Evolutionary conservation across 2,113 vertebrate species (phyloP).

Genomic region (Oreochromis tanganicae): DNA sequence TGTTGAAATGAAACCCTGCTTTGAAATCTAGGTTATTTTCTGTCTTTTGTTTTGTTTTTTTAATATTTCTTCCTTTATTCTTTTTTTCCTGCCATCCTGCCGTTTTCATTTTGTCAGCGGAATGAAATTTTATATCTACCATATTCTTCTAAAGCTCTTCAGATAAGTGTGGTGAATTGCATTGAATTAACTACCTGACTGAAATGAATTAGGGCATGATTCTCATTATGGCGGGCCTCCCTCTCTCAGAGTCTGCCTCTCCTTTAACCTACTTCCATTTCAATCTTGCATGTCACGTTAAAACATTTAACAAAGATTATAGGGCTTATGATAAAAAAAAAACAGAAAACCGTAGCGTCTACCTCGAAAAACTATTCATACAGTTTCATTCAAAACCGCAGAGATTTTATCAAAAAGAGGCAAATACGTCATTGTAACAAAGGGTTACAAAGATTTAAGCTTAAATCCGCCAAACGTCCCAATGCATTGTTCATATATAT

Average conservation of each 20-base stretch:
- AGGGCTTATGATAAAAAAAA: background rate
- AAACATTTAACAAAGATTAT: slow-evolving; percentile 22
- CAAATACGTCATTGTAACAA: background rate
- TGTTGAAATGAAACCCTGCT: slow-evolving; percentile 3
- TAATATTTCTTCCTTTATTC: background rate
- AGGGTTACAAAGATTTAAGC: background rate
- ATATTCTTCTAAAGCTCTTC: slow-evolving; percentile 17
- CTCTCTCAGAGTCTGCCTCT: background rate
- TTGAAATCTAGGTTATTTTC: background rate
- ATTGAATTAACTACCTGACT: slow-evolving; percentile 48
- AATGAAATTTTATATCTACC: slow-evolving; percentile 32
- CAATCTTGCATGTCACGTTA: background rate
- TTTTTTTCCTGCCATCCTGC: background rate
- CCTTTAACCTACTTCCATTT: background rate
- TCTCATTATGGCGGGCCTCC: slow-evolving; percentile 4
- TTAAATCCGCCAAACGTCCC: background rate
- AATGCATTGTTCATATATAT: background rate
- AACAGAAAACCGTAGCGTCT: background rate
- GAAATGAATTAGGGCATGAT: slow-evolving; percentile 36
- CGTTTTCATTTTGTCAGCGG: slow-evolving; percentile 15
- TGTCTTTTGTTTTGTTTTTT: background rate
- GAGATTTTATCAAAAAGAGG: background rate
- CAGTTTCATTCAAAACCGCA: background rate
- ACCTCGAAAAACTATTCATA: background rate
- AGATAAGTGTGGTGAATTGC: slow-evolving; percentile 46